These are phyloP conservation scores for Trichomycterus rosablanca DNA, from an alignment of 2,113 vertebrate genomes.

Conservation along the genomic window DNA sequence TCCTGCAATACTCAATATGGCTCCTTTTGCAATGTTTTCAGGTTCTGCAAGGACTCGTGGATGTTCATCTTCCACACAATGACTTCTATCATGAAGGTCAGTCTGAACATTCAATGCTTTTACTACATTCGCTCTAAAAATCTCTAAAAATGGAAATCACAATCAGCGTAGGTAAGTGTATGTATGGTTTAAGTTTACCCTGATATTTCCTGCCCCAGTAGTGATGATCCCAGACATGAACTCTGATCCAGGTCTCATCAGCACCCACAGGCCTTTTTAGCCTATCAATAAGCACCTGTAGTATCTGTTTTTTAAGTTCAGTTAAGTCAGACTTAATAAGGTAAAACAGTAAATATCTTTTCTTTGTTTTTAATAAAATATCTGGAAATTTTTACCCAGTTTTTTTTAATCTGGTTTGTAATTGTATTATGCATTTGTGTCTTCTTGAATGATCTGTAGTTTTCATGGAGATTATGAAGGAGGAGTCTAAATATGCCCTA, in stretches of 20 bases:
- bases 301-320: no score
- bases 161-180: no score
- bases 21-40: conserved; percentile 53
- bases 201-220: neutral
- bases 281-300: no score
- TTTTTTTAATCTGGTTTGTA: neutral
- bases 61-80: conserved; percentile 89
- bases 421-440: neutral
- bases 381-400: no score
- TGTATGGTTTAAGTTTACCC: neutral
- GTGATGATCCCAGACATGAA: no score
- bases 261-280: no score
- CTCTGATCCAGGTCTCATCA: no score
- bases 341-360: no score
- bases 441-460: conserved; percentile 61
- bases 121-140: no score
- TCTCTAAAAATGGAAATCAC: no score
- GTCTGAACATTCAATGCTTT: conserved; percentile 48
- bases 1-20: neutral
- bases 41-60: conserved; percentile 92
- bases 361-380: no score
- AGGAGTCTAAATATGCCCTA: conserved; percentile 79
- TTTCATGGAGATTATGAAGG: conserved; percentile 78
- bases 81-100: conserved; percentile 85
- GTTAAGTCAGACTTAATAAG: no score